A percentile compares a stretch with the other conserved stretches of the same genome.
phyloP scores from a whole-genome alignment of 2,797 vertebrate genomes.

The Syndactyla subalaris region DNA sequence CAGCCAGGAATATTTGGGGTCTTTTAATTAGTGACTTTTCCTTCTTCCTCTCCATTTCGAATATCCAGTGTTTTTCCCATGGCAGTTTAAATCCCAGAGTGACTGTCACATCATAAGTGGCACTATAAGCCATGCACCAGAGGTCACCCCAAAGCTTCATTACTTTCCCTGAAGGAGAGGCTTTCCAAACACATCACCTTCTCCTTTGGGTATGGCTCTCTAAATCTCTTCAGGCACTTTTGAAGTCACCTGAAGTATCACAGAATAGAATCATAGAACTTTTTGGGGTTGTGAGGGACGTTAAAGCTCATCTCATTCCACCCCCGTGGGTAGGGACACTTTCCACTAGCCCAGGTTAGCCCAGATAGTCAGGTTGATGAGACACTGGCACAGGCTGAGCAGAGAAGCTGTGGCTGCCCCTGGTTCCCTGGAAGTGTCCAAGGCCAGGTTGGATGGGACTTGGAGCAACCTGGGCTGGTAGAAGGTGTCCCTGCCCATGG shows the following conservation, averaged over 20 bases:
- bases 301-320: background rate
- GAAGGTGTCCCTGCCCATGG: background rate
- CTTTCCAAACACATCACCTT: background rate
- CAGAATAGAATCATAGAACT: background rate
- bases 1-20: background rate
- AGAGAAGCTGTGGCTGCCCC: background rate
- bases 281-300: background rate
- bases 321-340: background rate
- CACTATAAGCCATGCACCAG: background rate
- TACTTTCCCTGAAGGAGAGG: background rate
- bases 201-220: background rate
- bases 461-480: accelerated
- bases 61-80: background rate
- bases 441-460: accelerated
- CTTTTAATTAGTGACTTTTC: background rate
- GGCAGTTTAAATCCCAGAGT: background rate
- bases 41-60: background rate
- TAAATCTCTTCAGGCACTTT: background rate
- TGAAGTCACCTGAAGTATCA: background rate
- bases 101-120: background rate
- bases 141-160: background rate
- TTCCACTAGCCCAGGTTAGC: background rate
- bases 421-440: accelerated
- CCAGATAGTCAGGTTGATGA: background rate
- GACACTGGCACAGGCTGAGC: background rate